Base-by-base conservation (phyloP, 2,113 vertebrate genomes). In the Mesitornis unicolor region DNA sequence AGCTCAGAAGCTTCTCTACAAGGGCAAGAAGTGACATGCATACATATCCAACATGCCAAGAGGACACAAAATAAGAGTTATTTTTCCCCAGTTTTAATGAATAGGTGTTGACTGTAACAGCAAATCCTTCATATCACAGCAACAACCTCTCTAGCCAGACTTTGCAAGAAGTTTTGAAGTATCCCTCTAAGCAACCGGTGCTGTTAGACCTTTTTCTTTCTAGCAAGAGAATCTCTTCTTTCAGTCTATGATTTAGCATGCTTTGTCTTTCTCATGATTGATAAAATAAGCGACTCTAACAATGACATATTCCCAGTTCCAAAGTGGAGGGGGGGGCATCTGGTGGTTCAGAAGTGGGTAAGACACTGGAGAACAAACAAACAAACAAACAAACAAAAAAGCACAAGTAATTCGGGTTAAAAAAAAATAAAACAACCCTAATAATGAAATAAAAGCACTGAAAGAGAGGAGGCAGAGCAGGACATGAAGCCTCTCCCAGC, bases 211-310 rank as follows among this genome's bases (percentile, higher is more conserved):
- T 33, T 56, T 15, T 19, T 31, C 36, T 29, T 17, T 33, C 67
- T 2, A 1, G 4, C 0, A 33, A 4, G 1, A 24, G 28, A 16
- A 26, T 36, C 48, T 54, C 38, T 18, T 6, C n/a, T n/a, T n/a
- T n/a, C n/a, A n/a, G n/a, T n/a, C n/a, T n/a, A n/a, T n/a, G n/a
- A 7, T 3, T 33, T 0, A 13, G 43, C 53, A 2, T 3, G 35
- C 43, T 79, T 61, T 61, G 36, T 22, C 73, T 70, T 31, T 15
- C 64, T 15, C 18, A 3, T 3, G 42, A 1, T 29, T 48, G 19
- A 25, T 4, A 11, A 61, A 85, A 4, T 2, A 2, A 48, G 33
- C 64, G 13, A 3, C 33, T 45, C 50, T 2, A 59, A n/a, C 75
- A 35, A 10, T 1, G 21, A 7, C 33, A 20, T 85, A 38, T 2